These are phyloP conservation scores for Trialeurodes vaporariorum DNA, from an alignment of 1,140 invertebrate genomes.

Conservation along the genomic window DNA sequence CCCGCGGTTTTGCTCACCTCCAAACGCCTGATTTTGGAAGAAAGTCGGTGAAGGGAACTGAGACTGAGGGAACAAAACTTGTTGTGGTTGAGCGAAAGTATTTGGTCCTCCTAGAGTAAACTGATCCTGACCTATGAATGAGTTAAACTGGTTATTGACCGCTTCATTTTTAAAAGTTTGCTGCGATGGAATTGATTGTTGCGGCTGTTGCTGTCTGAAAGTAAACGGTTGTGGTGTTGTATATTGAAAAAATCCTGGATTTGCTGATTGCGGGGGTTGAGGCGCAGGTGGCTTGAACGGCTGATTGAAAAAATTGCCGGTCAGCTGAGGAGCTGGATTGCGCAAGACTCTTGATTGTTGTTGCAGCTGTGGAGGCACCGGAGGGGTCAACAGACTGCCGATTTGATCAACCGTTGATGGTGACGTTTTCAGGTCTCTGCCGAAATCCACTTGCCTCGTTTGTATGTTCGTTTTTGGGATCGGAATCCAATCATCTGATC, in stretches of 20 bases:
- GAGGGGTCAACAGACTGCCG: conserved; percentile 17
- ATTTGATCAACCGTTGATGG: conserved; percentile 11
- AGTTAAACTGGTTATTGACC: background rate
- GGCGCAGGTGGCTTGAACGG: conserved; percentile 6
- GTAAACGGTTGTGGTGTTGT: conserved; percentile 9
- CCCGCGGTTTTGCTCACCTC: background rate
- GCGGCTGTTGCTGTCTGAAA: conserved; percentile 7
- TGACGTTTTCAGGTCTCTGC: conserved; percentile 7
- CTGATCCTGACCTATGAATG: background rate
- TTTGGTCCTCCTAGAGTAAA: too few species aligned
- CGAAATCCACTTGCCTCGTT: background rate
- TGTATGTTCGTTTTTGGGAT: conserved; percentile 9
- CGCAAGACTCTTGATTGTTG: conserved; percentile 9
- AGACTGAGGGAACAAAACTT: background rate
- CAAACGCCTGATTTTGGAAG: background rate
- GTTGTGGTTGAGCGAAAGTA: background rate
- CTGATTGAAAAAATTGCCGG: conserved; percentile 6
- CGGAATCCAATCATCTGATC: conserved; percentile 17
- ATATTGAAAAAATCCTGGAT: conserved; percentile 1
- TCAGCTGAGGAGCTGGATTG: background rate
- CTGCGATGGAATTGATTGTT: background rate
- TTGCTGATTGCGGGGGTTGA: background rate
- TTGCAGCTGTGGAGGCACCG: conserved; percentile 1
- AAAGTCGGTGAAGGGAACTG: background rate
- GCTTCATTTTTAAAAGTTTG: background rate